phyloP scores from a whole-genome alignment of 1,140 invertebrate genomes.

The Probaryconus sp. region DNA sequence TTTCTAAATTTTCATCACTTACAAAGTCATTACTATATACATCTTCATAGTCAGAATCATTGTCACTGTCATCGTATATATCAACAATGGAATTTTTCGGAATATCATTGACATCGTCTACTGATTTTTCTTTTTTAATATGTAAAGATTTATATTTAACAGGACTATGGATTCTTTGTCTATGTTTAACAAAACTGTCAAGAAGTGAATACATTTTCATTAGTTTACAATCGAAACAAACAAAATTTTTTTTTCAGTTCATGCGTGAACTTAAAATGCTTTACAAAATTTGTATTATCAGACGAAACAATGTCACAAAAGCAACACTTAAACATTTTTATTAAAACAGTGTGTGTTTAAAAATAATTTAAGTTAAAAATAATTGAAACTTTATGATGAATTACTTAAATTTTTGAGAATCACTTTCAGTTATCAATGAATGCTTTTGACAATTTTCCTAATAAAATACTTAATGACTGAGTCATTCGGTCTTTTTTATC shows the following conservation, averaged over 20 bases:
- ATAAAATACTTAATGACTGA: neutral
- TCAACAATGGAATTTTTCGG: no score
- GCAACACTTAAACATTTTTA: slow-evolving; percentile 9
- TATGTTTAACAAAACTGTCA: slow-evolving; percentile 8
- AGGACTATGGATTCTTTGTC: slow-evolving; percentile 1
- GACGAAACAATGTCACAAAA: neutral
- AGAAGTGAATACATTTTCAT: slow-evolving; percentile 5
- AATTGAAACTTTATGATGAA: neutral
- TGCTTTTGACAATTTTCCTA: no score
- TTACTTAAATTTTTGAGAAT: no score
- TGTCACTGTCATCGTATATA: neutral
- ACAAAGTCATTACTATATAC: neutral
- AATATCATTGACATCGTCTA: neutral
- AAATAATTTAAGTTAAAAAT: no score
- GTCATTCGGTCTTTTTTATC: slow-evolving; percentile 9
- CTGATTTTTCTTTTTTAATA: neutral
- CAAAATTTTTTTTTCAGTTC: neutral
- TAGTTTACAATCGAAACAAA: slow-evolving; percentile 8
- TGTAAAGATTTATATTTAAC: neutral
- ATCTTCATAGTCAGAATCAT: no score
- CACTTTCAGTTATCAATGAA: no score
- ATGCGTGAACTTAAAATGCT: slow-evolving; percentile 3
- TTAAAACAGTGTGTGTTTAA: no score
- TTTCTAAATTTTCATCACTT: neutral
- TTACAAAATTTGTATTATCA: no score